Base-by-base conservation (phyloP, 2,113 vertebrate species). In the Nibea coibor region DNA sequence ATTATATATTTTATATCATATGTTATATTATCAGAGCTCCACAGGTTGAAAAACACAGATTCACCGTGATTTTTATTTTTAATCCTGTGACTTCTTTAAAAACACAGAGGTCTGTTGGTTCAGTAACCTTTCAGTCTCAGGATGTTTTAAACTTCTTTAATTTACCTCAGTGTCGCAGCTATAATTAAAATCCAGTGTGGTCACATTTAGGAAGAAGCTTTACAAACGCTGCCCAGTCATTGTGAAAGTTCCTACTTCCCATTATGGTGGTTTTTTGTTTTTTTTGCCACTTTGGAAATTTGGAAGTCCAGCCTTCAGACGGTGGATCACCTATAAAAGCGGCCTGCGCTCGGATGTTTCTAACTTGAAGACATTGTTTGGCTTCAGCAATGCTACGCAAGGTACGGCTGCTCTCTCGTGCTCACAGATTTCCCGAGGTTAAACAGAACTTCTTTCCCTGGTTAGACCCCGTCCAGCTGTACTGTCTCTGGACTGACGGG, bases 321-420 rank as follows among this genome's bases (percentile, higher is more conserved):
- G 10, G 15, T 4, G 51, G 0, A 16, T n/a, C 0, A 16, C 20
- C 3, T 69, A 93, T 93, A 91, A 88, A 88, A 78, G 70, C 3
- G 3, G 0, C 7, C 3, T 54, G 20, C 2, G 8, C n/a, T 45
- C 5, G 1, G 1, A 51, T 39, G 56, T 45, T 51, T 22, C 12
- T 50, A 79, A 88, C 9, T 73, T 26, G 19, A 59, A 57, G 72
- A 63, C 19, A 35, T 35, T 57, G 22, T 24, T 11, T 20, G 72
- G 68, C 11, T 10, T 10, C 14, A 75, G 86, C 15, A n/a, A 95
- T 95, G 94, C 71, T 95, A 2, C 86, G 88, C 72, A 95, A 94
- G 94, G 95, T 95, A 89, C 16, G 6, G 11, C 4, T n/a, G 24
- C 10, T 8, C 68, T 16, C 15, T 22, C 2, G 43, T 48, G 19